Evolutionary conservation across 2,113 vertebrate genomes (phyloP), one percentile per base, ranked within the genome.

Genomic region (Megaleporinus macrocephalus): DNA sequence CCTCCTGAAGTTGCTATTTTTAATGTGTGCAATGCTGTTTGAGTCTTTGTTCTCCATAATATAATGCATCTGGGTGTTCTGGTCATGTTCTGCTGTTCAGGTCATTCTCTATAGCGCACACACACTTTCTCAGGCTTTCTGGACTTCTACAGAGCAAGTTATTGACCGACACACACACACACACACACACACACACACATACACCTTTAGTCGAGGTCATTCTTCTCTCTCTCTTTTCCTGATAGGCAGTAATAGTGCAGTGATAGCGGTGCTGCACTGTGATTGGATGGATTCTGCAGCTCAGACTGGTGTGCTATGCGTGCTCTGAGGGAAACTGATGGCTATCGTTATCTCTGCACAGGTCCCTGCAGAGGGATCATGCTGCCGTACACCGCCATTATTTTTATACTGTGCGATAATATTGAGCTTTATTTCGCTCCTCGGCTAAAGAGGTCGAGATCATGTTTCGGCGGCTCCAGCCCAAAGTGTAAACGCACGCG

Each of bases 401-500:
- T 70, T 70, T 70, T 69, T 79, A 44, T 27, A 79, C 51, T n/a
- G 5, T 24, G 53, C 24, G 78, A 79, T 79, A 47, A 61, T 79
- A 79, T 79, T 36, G 65, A 68, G 30, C 65, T 68, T 44, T 53
- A 47, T 57, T 71, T 61, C 41, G 78, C 66, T 79, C 66, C 57
- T 71, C 78, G 59, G 53, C 78, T 79, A 79, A 79, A 79, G 66
- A 79, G 78, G 78, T 71, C 78, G 33, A 71, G 78, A 79, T 79
- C 70, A 36, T 59, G 66, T 79, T 79, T 71, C 18, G 51, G 55
- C 36, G 66, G 15, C 78, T 16, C 24, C n/a, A 16, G 51, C 66
- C 68, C 14, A 66, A 71, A 66, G 66, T 71, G 53, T 47, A 79
- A 79, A 79, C 78, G 41, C 78, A 61, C 33, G 14, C 10, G 6